These are phyloP conservation scores for Heliangelus exortis DNA, from an alignment of 2,797 vertebrate genomes.

Conservation along the genomic window DNA sequence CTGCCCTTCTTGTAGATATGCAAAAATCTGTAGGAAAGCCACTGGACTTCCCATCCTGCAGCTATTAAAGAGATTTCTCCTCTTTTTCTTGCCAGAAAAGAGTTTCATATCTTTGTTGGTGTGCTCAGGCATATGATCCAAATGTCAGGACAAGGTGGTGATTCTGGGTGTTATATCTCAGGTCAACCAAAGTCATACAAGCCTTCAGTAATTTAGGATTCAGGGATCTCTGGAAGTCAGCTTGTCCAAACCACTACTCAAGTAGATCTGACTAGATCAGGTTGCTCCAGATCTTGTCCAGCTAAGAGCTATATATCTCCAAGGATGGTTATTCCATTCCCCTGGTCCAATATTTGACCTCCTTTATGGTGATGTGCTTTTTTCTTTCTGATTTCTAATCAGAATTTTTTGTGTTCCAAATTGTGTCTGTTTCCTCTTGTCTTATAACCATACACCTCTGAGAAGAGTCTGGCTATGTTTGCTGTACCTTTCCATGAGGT, in stretches of 20 bases:
- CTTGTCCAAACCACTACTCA: not conserved
- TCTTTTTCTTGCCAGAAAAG: not conserved
- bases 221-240: not conserved
- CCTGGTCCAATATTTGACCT: not conserved
- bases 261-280: not conserved
- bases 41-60: not conserved
- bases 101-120: not conserved
- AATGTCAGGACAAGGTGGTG: not conserved
- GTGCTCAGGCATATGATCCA: not conserved
- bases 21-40: not conserved
- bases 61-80: not conserved
- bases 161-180: not conserved
- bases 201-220: not conserved
- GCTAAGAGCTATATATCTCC: not conserved
- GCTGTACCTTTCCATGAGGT: not conserved
- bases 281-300: not conserved
- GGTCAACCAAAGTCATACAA: not conserved
- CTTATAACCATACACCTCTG: rapidly evolving
- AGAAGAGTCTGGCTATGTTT: not conserved
- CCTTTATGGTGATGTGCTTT: not conserved
- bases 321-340: not conserved
- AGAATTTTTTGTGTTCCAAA: not conserved
- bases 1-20: not conserved
- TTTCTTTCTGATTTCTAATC: not conserved
- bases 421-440: not conserved